Percentiles rank a stretch among this genome's conserved stretches.
These are phyloP conservation scores for Lepidonotus clava DNA, from an alignment of 2,888 invertebrate species.

Conservation along the genomic window DNA sequence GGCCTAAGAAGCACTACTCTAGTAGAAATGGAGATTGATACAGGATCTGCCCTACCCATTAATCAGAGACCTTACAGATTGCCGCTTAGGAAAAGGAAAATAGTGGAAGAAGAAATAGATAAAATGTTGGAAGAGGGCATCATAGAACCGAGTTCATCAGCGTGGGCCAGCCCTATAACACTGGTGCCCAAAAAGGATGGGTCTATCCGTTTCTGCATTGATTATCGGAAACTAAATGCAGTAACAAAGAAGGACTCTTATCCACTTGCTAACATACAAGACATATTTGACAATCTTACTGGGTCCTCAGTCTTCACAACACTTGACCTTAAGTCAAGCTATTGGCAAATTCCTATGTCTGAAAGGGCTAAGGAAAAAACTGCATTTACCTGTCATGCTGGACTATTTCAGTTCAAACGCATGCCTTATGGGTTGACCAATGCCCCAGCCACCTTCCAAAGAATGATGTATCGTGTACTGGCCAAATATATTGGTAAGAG, in stretches of 20 bases:
- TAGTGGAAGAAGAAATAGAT: conserved; percentile 10
- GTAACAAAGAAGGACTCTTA: conserved; percentile 25
- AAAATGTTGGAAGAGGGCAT: conserved; percentile 40
- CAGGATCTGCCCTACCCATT: background rate
- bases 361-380: conserved; percentile 48
- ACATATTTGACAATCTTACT: conserved; percentile 58
- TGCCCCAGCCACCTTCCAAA: too few relatives aligned
- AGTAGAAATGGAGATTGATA: conserved; percentile 4
- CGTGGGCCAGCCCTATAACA: conserved; percentile 37
- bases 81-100: background rate
- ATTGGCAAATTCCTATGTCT: conserved; percentile 62
- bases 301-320: conserved; percentile 60
- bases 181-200: conserved; percentile 50
- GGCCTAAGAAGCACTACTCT: too few relatives aligned
- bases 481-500: conserved; percentile 10
- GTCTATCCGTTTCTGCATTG: conserved; percentile 43
- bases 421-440: too few relatives aligned
- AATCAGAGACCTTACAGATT: conserved; percentile 41
- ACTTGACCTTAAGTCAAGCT: conserved; percentile 63
- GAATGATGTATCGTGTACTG: too few relatives aligned
- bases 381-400: conserved; percentile 61
- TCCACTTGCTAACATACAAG: conserved; percentile 55
- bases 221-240: conserved; percentile 52
- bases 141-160: background rate
- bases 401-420: conserved; percentile 58